These are phyloP conservation scores for Perca flavescens DNA, from an alignment of 2,113 vertebrate genomes.

Conservation along the genomic window DNA sequence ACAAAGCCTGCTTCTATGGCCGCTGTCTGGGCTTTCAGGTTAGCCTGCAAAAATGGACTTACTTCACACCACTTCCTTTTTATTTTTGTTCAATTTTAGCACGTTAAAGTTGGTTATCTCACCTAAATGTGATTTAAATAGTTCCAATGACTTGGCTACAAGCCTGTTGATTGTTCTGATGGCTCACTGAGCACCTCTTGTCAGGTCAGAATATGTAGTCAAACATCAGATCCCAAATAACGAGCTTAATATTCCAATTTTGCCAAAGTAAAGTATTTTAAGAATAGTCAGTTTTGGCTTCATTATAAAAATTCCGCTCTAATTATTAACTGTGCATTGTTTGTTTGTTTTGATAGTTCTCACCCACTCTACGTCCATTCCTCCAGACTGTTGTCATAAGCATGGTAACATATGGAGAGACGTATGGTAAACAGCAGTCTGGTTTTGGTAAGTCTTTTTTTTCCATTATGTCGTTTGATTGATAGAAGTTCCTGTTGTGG, in stretches of 20 bases:
- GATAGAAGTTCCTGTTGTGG: background rate
- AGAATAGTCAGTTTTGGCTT: background rate
- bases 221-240: background rate
- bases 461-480: background rate
- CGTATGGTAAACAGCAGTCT: constrained; percentile 88
- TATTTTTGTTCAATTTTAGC: background rate
- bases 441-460: constrained; percentile 84
- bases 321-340: background rate
- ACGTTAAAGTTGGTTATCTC: background rate
- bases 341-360: constrained; percentile 81
- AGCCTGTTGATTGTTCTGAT: background rate
- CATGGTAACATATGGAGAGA: constrained; percentile 92
- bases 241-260: background rate
- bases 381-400: constrained; percentile 92
- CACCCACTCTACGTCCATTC: constrained; percentile 89
- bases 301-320: background rate
- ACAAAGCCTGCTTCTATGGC: constrained; percentile 94
- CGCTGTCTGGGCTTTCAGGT: constrained; percentile 95
- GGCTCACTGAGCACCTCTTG: background rate
- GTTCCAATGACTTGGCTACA: background rate
- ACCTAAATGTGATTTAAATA: background rate
- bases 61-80: background rate
- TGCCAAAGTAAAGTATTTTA: background rate
- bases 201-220: background rate
- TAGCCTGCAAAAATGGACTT: background rate